Base-by-base conservation (phyloP, 2,888 invertebrate genomes). In the Odontocerum albicorne region DNA sequence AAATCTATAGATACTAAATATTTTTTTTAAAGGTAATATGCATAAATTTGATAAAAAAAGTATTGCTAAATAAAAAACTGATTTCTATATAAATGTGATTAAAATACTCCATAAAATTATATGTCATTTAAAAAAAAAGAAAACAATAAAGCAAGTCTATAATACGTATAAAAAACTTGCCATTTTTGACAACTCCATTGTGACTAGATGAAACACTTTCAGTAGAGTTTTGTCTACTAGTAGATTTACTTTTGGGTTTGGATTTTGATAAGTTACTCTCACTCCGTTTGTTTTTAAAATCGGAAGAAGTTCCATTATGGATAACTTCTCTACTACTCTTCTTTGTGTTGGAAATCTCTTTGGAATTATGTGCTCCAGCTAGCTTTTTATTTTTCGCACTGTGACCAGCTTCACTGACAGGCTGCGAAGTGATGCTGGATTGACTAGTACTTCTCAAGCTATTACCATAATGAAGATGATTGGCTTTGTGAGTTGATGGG, bases 321-420 rank as follows among this genome's bases (percentile, higher is more conserved):
- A 53, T 22, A 8, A 47, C 16, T 21, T 61, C 60, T 33, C 40
- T 52, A 16, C 39, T 49, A 6, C 39, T 31, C 31, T 61, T 61
- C 12, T 45, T 49, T 6, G 47, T 47, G 8, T 53, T 35, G 15
- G 53, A 19, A 58, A 35, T 49, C 55, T 47, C 61, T 60, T 53
- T 57, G 38, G 27, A 16, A 17, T 39, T 51, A 19, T 45, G 49
- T 13, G 47, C 17, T 31, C 31, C 51, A 33, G 70, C 68, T 63
- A 55, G 65, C 62, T 61, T 65, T 65, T 60, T 65, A 63, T 57
- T 62, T 64, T 51, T 67, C 63, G 50, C 65, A 60, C 50, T 74
- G 63, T 77, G 75, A 2, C 75, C 75, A 57, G 75, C 74, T 42
- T 75, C 75, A 4, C 77, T 75, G 49, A 76, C 77, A 22, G 54